Conservation (phyloP, 2,888 invertebrate species). For the Pheosia tremula region DNA sequence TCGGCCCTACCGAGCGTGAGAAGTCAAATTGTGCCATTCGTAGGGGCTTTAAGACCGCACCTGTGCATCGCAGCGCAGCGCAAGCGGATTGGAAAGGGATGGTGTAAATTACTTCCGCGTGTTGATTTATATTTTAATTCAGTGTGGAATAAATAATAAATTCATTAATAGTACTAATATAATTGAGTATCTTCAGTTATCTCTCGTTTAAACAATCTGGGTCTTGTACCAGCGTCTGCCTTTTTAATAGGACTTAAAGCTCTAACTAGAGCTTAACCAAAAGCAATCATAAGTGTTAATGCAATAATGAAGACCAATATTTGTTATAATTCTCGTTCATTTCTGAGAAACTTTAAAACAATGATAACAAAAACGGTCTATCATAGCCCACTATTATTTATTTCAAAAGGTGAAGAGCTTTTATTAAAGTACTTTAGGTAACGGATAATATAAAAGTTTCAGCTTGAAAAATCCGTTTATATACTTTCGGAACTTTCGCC, state of each 20-base stretch:
- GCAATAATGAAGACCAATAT: no score
- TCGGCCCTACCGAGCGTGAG: no score
- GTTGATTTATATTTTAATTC: no score
- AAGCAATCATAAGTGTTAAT: no score
- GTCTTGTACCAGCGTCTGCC: neutral
- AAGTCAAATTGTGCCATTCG: no score
- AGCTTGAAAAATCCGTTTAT: constrained; percentile 2
- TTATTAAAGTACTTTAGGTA: neutral
- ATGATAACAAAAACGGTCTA: neutral
- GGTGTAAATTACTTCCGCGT: no score
- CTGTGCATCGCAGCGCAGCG: no score
- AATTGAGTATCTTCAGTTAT: neutral
- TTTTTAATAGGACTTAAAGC: neutral
- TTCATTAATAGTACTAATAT: neutral
- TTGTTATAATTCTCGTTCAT: no score
- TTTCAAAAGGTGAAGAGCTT: neutral
- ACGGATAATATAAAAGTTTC: neutral
- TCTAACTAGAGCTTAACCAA: neutral
- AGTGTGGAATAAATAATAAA: no score
- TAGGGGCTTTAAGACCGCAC: no score
- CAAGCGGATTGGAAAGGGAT: no score
- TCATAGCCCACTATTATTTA: neutral
- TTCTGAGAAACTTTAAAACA: neutral
- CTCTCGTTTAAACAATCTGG: neutral
- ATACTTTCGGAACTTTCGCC: neutral